These are phyloP conservation scores for Pharmacophagus antenor DNA, from an alignment of 2,888 invertebrate genomes.

Conservation along the genomic window DNA sequence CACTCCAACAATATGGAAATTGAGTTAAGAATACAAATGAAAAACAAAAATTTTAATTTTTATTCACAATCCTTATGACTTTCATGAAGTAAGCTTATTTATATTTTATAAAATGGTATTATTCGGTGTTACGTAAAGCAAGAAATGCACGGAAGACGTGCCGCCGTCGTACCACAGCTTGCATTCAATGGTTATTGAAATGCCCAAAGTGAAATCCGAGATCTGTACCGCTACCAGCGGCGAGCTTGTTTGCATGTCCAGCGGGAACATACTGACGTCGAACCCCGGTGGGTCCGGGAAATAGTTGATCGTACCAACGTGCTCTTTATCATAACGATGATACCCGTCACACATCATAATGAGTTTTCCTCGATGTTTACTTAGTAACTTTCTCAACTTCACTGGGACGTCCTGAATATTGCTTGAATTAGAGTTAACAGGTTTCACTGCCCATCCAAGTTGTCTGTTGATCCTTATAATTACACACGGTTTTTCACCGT, in stretches of 20 bases:
- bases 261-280: conserved; percentile 54
- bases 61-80: not conserved
- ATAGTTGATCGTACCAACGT: conserved; percentile 60
- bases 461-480: conserved; percentile 64
- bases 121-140: conserved; percentile 57
- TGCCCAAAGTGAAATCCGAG: conserved; percentile 56
- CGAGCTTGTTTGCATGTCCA: conserved; percentile 42
- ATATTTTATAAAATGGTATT: conserved; percentile 28
- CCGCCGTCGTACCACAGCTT: conserved; percentile 64
- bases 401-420: conserved; percentile 43
- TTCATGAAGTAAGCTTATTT: conserved; percentile 23
- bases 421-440: conserved; percentile 47
- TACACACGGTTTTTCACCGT: conserved; percentile 61
- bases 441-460: conserved; percentile 57
- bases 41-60: not conserved
- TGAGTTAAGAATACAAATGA: not conserved
- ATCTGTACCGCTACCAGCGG: conserved; percentile 65
- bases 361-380: conserved; percentile 45
- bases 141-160: conserved; percentile 53
- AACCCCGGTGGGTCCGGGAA: conserved; percentile 68
- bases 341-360: conserved; percentile 64
- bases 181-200: conserved; percentile 62
- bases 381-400: conserved; percentile 54
- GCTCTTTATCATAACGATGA: conserved; percentile 63
- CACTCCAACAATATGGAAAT: not conserved